Evolutionary conservation across 1,140 invertebrate genomes (phyloP).

Genomic region (Ips typographus): DNA sequence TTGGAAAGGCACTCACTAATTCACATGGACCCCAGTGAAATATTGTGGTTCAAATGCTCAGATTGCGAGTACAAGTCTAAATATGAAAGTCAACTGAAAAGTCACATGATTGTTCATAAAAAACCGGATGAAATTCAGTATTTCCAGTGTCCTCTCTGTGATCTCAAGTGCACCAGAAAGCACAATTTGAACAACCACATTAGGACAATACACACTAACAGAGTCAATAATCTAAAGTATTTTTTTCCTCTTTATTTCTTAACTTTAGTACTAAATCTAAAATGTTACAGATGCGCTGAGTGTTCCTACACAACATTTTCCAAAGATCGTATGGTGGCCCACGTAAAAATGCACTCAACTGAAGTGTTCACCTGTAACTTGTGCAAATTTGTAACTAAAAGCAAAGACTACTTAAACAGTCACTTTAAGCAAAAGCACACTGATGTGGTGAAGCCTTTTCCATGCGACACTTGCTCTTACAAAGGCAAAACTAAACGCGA

Average conservation of each 20-base stretch:
- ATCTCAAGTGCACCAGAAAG: slow-evolving; percentile 23
- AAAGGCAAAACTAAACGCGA: slow-evolving; percentile 30
- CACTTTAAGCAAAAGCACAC: slow-evolving; percentile 23
- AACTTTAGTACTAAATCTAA: background rate
- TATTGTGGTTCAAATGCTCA: slow-evolving; percentile 24
- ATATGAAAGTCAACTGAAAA: slow-evolving; percentile 27
- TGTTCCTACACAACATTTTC: slow-evolving; percentile 25
- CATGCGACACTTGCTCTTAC: slow-evolving; percentile 32
- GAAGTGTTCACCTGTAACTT: slow-evolving; percentile 20
- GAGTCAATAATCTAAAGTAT: slow-evolving; percentile 15
- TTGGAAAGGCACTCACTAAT: slow-evolving; percentile 21
- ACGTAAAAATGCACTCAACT: slow-evolving; percentile 29
- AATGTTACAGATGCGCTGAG: slow-evolving; percentile 20
- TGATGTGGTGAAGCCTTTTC: slow-evolving; percentile 17
- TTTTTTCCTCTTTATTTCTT: background rate
- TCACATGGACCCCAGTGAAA: slow-evolving; percentile 21
- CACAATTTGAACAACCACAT: slow-evolving; percentile 31
- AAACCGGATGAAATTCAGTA: slow-evolving; percentile 27
- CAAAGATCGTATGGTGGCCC: slow-evolving; percentile 24
- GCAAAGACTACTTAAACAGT: slow-evolving; percentile 6
- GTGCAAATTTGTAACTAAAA: slow-evolving; percentile 31
- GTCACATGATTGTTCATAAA: slow-evolving; percentile 22
- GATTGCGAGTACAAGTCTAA: slow-evolving; percentile 28
- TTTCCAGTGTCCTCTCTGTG: slow-evolving; percentile 28
- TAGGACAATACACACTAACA: slow-evolving; percentile 18